A percentile compares a stretch with the other conserved stretches of the same genome.
These are phyloP conservation scores for Tichodroma muraria DNA, from an alignment of 2,113 vertebrate genomes.

Conservation along the genomic window DNA sequence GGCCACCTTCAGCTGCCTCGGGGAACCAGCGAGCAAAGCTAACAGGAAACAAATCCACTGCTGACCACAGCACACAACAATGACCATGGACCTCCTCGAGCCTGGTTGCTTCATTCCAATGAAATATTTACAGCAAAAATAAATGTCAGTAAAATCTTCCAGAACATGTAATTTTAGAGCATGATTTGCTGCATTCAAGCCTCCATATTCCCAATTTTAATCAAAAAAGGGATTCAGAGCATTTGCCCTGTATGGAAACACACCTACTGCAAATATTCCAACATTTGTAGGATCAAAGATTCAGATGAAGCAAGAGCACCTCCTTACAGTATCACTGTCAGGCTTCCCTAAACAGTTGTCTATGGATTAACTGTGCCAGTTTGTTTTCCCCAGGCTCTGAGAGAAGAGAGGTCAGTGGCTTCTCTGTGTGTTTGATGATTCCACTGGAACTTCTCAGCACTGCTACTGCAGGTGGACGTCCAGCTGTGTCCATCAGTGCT, in stretches of 20 bases:
- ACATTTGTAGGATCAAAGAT: neutral
- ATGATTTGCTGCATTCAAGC: neutral
- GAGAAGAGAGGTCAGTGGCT: neutral
- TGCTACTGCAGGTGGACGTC: fast-evolving
- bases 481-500: neutral
- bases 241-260: neutral
- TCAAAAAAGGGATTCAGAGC: neutral
- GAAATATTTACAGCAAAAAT: neutral
- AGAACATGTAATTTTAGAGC: neutral
- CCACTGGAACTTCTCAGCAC: neutral
- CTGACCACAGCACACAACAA: neutral
- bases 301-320: neutral
- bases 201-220: neutral
- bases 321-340: neutral
- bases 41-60: neutral
- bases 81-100: neutral
- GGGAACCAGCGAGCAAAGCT: neutral
- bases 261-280: neutral
- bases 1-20: fast-evolving
- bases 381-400: neutral
- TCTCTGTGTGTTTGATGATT: neutral
- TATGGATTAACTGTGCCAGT: neutral
- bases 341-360: neutral
- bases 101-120: neutral
- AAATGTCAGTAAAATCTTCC: neutral